A percentile compares a stretch with the other conserved stretches of the same genome.
phyloP scores from a whole-genome alignment of 2,888 invertebrate genomes.

The Polydrusus tereticollis region DNA sequence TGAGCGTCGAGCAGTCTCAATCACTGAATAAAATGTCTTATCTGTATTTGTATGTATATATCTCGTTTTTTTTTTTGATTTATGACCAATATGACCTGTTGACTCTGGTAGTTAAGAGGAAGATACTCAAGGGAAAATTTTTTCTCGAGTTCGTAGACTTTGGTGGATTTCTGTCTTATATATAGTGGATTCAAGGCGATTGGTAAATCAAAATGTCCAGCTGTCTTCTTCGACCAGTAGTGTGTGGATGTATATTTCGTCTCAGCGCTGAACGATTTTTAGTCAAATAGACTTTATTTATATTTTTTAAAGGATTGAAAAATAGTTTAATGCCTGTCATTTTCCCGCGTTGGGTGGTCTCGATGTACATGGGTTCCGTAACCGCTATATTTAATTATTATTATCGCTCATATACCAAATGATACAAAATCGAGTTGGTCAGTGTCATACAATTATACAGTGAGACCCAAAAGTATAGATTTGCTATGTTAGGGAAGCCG shows the following conservation, averaged over 20 bases:
- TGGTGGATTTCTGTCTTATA: too few relatives aligned
- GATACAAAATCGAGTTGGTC: conserved; percentile 2
- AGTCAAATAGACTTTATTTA: too few relatives aligned
- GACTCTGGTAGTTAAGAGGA: conserved; percentile 7
- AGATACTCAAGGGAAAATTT: conserved; percentile 22
- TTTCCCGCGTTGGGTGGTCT: neutral
- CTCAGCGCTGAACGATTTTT: too few relatives aligned
- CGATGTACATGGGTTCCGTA: neutral
- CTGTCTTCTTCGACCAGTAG: too few relatives aligned
- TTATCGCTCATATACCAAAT: neutral
- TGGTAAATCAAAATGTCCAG: too few relatives aligned
- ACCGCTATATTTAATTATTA: neutral
- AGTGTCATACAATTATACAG: conserved; percentile 6
- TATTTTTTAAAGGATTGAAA: neutral
- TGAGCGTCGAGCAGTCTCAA: conserved; percentile 36
- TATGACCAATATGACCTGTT: conserved; percentile 15
- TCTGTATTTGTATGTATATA: conserved; percentile 24
- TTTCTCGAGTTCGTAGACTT: conserved; percentile 27
- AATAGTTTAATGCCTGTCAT: neutral
- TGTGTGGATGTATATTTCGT: too few relatives aligned
- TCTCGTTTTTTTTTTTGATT: conserved; percentile 14
- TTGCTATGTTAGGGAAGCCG: too few relatives aligned
- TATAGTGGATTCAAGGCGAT: too few relatives aligned
- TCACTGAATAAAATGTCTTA: conserved; percentile 10
- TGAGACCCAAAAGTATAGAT: too few relatives aligned